phyloP scores from a whole-genome alignment of 2,888 invertebrate genomes.

The Holacanthella duospinosa region DNA sequence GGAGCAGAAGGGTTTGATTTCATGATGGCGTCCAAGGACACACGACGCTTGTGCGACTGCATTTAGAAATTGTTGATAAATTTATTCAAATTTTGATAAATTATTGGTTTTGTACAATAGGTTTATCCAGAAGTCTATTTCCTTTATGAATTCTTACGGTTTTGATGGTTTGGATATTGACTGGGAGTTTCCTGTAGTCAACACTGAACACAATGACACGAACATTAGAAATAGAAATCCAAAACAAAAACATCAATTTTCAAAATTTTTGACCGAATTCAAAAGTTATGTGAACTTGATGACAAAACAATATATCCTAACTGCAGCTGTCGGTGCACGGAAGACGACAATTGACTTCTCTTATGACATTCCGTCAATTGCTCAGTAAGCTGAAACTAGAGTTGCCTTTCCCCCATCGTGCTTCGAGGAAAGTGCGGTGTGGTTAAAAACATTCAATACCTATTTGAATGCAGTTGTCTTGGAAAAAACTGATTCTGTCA shows the following conservation, averaged over 20 bases:
- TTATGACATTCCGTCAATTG: conserved; percentile 67
- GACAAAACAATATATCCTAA: conserved; percentile 46
- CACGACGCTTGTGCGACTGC: too few relatives aligned
- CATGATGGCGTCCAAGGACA: conserved; percentile 61
- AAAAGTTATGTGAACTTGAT: conserved; percentile 51
- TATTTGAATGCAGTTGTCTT: too few relatives aligned
- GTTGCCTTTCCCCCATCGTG: too few relatives aligned
- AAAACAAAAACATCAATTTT: conserved; percentile 55
- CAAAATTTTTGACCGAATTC: conserved; percentile 62
- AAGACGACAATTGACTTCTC: conserved; percentile 60
- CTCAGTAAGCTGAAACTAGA: conserved; percentile 48
- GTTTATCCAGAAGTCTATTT: conserved; percentile 34
- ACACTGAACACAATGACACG: conserved; percentile 47
- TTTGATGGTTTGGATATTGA: conserved; percentile 40
- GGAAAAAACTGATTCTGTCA: too few relatives aligned
- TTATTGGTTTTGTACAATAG: too few relatives aligned
- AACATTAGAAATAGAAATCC: too few relatives aligned
- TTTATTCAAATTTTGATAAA: too few relatives aligned
- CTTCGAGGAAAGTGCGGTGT: too few relatives aligned
- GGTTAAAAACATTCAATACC: too few relatives aligned
- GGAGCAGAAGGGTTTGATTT: conserved; percentile 53
- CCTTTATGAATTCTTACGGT: conserved; percentile 29
- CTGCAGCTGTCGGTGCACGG: conserved; percentile 70
- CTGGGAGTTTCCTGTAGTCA: conserved; percentile 64
- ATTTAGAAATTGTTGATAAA: conserved; percentile 37